Base-by-base conservation (phyloP, 2,888 invertebrate genomes). In the Pachycephus smyrnensis region DNA sequence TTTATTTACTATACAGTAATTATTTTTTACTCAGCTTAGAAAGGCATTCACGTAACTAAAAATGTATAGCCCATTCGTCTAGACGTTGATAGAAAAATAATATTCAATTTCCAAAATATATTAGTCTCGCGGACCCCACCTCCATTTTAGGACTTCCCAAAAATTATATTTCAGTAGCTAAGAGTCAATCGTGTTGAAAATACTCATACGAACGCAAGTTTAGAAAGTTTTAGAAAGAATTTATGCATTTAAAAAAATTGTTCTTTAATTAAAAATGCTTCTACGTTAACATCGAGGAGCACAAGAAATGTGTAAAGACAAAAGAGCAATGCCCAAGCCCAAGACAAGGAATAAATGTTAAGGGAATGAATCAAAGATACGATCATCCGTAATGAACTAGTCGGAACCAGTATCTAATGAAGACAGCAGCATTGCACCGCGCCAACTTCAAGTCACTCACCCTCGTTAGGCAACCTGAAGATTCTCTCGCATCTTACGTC, bases 321-420 rank as follows among this genome's bases (percentile, higher is more conserved):
- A 55, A 55, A 9, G 23, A 55, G 35, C 33, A 33, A 33, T 33
- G 33, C 4, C 33, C 33, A 33, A 33, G 6, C 9, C 55, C 55
- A 1, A 2, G 55, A 55, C 55, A 23, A 55, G 55, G 23, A 55
- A 55, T 55, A 86, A 15, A 9, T 6, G 12, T 74, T 23, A 35
- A 71, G 36, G 84, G 84, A 86, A 86, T 86, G 84, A 85, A 86
- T 83, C 83, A 82, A 81, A 84, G 89, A 89, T 89, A 90, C 89
- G 88, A 89, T 90, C 88, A 84, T 82, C 79, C 84, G 88, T 90
- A 90, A 90, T 87, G 89, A 90, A 90, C 88, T 86, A 87, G 87
- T 87, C 84, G 73, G 84, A 80, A 84, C 80, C 79, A 78, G 84
- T 83, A 83, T 85, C 88, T 89, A 90, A 90, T 88, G 89, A 90